A percentile compares a stretch with the other conserved stretches of the same genome.
phyloP scores from a whole-genome alignment of 1,140 invertebrate species.

The Ephestia elutella region DNA sequence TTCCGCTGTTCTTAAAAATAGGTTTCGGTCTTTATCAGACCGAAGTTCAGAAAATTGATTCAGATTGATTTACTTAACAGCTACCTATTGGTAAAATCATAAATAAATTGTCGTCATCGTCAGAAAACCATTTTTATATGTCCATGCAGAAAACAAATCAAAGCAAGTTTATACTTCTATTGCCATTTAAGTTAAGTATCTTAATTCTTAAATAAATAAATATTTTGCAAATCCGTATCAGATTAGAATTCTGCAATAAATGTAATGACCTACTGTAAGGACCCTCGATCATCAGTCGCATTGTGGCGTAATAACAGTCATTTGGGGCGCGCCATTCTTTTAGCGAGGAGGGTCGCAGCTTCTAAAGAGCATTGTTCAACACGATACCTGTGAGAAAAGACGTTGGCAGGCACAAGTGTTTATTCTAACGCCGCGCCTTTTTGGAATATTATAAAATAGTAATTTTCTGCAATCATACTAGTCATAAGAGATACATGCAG shows the following conservation, averaged over 20 bases:
- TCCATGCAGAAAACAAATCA: too few species aligned
- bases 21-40: too few species aligned
- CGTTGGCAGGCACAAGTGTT: constrained; percentile 28
- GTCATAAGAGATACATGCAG: too few species aligned
- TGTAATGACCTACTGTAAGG: constrained; percentile 19
- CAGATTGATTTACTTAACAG: too few species aligned
- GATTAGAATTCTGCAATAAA: neutral
- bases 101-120: too few species aligned
- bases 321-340: constrained; percentile 59
- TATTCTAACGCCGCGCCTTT: neutral
- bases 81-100: too few species aligned
- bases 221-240: neutral
- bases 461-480: too few species aligned
- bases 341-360: constrained; percentile 31
- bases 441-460: neutral
- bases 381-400: constrained; percentile 69
- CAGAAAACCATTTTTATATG: too few species aligned
- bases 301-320: constrained; percentile 63
- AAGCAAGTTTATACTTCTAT: too few species aligned
- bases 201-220: neutral
- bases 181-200: too few species aligned
- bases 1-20: too few species aligned
- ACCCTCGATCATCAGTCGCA: constrained; percentile 36
- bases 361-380: constrained; percentile 41
- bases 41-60: too few species aligned